phyloP scores from a whole-genome alignment of 2,888 invertebrate genomes.

The Caradrina kadenii region DNA sequence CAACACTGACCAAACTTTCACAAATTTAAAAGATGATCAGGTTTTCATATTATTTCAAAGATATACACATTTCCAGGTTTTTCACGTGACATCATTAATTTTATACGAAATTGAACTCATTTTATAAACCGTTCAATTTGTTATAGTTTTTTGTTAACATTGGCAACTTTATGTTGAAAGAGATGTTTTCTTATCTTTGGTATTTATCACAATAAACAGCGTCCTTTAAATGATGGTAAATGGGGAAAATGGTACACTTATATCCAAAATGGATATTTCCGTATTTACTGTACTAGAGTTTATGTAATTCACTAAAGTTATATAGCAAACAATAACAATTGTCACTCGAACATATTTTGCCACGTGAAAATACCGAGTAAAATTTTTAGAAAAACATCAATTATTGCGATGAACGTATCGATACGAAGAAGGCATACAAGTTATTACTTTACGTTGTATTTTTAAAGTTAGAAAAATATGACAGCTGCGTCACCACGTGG shows the following conservation, averaged over 20 bases:
- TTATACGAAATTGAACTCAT: slow-evolving; percentile 31
- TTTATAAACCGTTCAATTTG: slow-evolving; percentile 26
- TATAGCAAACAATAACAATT: slow-evolving; percentile 51
- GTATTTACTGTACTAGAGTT: slow-evolving; percentile 27
- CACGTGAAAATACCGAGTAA: slow-evolving; percentile 63
- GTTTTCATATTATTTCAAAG: slow-evolving; percentile 52
- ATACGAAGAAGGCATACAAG: slow-evolving; percentile 65
- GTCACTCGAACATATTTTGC: slow-evolving; percentile 46
- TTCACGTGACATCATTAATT: slow-evolving; percentile 61
- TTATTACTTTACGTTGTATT: slow-evolving; percentile 67
- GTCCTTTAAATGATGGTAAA: slow-evolving; percentile 36
- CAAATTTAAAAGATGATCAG: slow-evolving; percentile 46
- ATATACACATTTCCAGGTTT: slow-evolving; percentile 52
- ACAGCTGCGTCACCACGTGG: slow-evolving; percentile 31
- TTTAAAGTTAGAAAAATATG: slow-evolving; percentile 53
- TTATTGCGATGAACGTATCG: slow-evolving; percentile 65
- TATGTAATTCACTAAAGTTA: slow-evolving; percentile 49
- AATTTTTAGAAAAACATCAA: slow-evolving; percentile 58
- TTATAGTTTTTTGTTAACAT: slow-evolving; percentile 23
- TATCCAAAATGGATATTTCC: slow-evolving; percentile 29
- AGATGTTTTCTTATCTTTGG: slow-evolving; percentile 60
- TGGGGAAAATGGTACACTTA: slow-evolving; percentile 11
- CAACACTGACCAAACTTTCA: slow-evolving; percentile 47
- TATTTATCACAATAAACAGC: slow-evolving; percentile 54
- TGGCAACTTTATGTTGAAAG: slow-evolving; percentile 42